Conservation (phyloP, 1,140 invertebrate species). For the Eumaeus atala region DNA sequence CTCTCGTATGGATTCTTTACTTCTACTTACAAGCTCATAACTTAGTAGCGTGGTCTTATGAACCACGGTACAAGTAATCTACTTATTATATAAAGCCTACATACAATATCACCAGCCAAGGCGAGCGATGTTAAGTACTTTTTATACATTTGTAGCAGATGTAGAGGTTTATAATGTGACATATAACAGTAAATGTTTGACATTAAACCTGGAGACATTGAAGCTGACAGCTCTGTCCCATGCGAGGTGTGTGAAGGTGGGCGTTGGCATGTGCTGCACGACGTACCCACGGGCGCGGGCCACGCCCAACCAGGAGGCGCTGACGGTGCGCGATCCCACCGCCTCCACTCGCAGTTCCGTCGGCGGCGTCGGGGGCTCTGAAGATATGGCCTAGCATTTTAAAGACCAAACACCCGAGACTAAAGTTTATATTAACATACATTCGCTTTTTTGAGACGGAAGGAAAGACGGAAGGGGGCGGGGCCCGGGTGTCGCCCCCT, state of each 20-base stretch:
- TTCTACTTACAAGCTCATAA: too few species aligned
- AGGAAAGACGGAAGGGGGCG: too few species aligned
- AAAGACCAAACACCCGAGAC: background rate
- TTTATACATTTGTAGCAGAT: too few species aligned
- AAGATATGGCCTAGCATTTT: background rate
- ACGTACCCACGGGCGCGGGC: conserved; percentile 44
- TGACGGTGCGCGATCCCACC: conserved; percentile 40
- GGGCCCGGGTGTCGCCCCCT: too few species aligned
- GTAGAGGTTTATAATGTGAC: too few species aligned
- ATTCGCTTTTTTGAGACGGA: too few species aligned
- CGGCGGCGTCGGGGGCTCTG: conserved; percentile 65
- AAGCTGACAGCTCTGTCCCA: conserved; percentile 57
- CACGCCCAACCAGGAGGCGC: conserved; percentile 52
- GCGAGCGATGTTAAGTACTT: too few species aligned
- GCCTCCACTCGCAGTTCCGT: conserved; percentile 55
- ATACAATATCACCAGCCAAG: too few species aligned
- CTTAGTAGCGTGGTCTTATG: background rate
- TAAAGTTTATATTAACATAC: too few species aligned
- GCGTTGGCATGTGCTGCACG: conserved; percentile 47
- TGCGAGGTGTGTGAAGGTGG: conserved; percentile 34
- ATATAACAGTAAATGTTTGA: too few species aligned
- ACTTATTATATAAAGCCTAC: too few species aligned
- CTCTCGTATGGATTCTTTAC: too few species aligned
- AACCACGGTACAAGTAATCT: background rate
- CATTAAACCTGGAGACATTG: conserved; percentile 62